A percentile compares a stretch with the other conserved stretches of the same genome.
Evolutionary conservation across 2,113 vertebrate genomes (phyloP).

Genomic region (Carlito syrichta): DNA sequence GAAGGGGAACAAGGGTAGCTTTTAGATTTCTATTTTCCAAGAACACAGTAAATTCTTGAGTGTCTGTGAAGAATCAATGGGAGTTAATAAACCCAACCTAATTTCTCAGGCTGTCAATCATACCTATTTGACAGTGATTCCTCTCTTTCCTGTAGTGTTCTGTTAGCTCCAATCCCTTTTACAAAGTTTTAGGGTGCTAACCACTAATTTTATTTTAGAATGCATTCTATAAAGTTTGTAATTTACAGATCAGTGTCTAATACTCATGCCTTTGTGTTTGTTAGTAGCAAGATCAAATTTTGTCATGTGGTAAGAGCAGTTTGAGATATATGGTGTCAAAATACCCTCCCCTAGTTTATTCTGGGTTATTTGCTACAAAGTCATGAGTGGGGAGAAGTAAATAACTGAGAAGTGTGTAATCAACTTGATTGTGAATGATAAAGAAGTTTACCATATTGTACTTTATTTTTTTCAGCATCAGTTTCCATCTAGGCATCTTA

Average conservation of each 20-base stretch:
- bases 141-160: neutral
- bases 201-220: neutral
- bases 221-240: neutral
- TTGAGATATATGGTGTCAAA: neutral
- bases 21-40: neutral
- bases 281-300: neutral
- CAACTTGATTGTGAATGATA: neutral
- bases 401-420: neutral
- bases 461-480: neutral
- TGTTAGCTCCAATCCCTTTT: neutral
- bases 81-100: neutral
- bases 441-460: neutral
- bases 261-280: neutral
- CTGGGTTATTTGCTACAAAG: neutral
- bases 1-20: neutral
- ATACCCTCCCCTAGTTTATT: neutral
- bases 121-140: neutral
- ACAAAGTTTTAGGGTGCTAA: neutral
- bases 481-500: neutral
- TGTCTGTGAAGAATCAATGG: neutral
- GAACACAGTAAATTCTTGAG: neutral
- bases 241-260: neutral
- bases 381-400: neutral
- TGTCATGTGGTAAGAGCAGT: neutral
- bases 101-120: neutral